Base-by-base conservation (phyloP, 2,888 invertebrate species). In the Eulithis testata region DNA sequence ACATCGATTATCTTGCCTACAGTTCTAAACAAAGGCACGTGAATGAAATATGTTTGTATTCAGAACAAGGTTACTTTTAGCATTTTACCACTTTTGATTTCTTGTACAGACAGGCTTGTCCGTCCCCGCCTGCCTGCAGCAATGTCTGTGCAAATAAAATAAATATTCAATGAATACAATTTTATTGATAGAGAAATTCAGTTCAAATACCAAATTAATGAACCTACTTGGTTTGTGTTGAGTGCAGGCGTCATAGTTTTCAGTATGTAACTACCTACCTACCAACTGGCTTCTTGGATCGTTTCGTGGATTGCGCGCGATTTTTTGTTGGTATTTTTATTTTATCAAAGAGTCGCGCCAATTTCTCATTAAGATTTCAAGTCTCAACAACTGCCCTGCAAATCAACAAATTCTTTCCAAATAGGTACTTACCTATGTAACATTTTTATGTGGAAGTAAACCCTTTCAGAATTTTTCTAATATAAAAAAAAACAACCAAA, bases 11-110 rank as follows among this genome's bases (percentile, higher is more conserved):
- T 27, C 45, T 70, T 58, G 60, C 43, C 12, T 44, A 53, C 6
- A 31, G 40, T 27, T 53, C 47, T 58, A 54, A 59, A 59, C 63
- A 63, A 58, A 47, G 52, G 21, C 57, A 63, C 45, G 51, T 44
- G 56, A 56, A 63, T 50, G 11, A 51, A 27, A 21, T 37, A 27
- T 37, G 57, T 9, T 51, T 57, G 11, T 51, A 45, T 21, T 56
- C 4, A 27, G 44, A 55, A 51, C 36, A 21, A 45, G 37, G 55
- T 61, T 61, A 27, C n/a, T 53, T 60, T 53, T 51, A 7, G 8
- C 8, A 8, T 37, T 37, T 37, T 45, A 1, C 11, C 27, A 47
- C 4, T n/a, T 47, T 47, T 12, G 31, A 31, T 31, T 31, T 31
- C 3, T 31, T 31, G 31, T 31, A 31, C 21, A 21, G 21, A 21